Evolutionary conservation across 2,888 invertebrate species (phyloP), one percentile per base, ranked within the genome.

Genomic region (Sericinus montela): DNA sequence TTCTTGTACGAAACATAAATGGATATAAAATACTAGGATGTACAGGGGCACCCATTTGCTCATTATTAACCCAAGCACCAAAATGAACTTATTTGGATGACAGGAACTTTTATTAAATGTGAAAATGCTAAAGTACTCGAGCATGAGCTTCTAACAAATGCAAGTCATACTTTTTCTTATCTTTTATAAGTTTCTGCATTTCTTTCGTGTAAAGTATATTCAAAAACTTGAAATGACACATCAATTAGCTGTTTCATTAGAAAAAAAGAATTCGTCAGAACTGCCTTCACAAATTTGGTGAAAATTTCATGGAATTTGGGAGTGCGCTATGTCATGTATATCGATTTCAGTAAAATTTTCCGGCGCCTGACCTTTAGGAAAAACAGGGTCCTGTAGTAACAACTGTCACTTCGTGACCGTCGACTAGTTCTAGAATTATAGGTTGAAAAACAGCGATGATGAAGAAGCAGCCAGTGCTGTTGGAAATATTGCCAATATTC

Each of bases 41-140:
- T n/a, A 48, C 54, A 9, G 59, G 58, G 11, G 57, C 57, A 6
- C 67, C 65, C 1, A 74, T 16, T 0, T 46, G 25, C 9, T 63
- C 54, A 16, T 61, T 63, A 9, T 51, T 51, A 35, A 51, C 13
- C 6, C 60, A 3, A 0, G 54, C 47, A 2, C 69, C 71, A 1
- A 73, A n/a, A n/a, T n/a, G n/a, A 75, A 49, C 72, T 75, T 0
- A 82, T 43, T 44, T 60, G 59, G 10, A 82, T 77, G 0, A 67
- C 62, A 1, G 81, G 80, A 0, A 57, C 71, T 51, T 79, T 71
- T 36, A 63, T 72, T 6, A 71, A 30, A 49, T 80, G 67, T 0
- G 70, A 58, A 5, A 72, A 59, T 1, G 62, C 60, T n/a, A n/a
- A n/a, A n/a, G 1, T 65, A 54, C 36, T n/a, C 60, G 56, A 0